phyloP scores from a whole-genome alignment of 2,113 vertebrate species.

The Scatophagus argus region DNA sequence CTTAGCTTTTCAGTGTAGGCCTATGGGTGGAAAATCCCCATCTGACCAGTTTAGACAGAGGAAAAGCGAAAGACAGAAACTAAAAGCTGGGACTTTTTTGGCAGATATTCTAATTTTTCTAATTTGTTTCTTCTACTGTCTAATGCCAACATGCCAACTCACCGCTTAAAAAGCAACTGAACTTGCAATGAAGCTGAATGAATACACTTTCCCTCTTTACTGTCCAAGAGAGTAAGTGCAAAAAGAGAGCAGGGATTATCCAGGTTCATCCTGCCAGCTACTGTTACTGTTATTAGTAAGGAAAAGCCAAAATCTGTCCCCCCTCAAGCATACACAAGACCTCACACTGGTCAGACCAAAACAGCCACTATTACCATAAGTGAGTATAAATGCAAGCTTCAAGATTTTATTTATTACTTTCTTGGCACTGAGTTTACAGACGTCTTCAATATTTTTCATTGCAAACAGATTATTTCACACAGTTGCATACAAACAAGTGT shows the following conservation, averaged over 20 bases:
- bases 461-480: background rate
- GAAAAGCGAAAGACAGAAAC: background rate
- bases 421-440: background rate
- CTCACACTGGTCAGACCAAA: constrained; percentile 11
- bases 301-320: constrained; percentile 42
- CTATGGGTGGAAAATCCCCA: constrained; percentile 63
- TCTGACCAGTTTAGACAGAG: constrained; percentile 6
- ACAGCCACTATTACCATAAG: background rate
- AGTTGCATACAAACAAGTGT: background rate
- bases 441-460: background rate
- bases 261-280: constrained; percentile 29
- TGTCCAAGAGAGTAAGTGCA: constrained; percentile 7
- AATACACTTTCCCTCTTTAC: background rate
- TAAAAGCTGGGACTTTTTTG: background rate
- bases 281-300: constrained; percentile 51
- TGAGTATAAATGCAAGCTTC: background rate
- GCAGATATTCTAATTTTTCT: background rate
- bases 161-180: background rate
- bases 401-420: background rate
- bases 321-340: constrained; percentile 5
- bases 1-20: constrained; percentile 49
- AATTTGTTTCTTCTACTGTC: background rate
- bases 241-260: constrained; percentile 28
- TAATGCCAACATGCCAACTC: background rate
- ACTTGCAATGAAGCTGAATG: background rate